These are phyloP conservation scores for Plodia interpunctella DNA, from an alignment of 1,140 invertebrate genomes.

Conservation along the genomic window DNA sequence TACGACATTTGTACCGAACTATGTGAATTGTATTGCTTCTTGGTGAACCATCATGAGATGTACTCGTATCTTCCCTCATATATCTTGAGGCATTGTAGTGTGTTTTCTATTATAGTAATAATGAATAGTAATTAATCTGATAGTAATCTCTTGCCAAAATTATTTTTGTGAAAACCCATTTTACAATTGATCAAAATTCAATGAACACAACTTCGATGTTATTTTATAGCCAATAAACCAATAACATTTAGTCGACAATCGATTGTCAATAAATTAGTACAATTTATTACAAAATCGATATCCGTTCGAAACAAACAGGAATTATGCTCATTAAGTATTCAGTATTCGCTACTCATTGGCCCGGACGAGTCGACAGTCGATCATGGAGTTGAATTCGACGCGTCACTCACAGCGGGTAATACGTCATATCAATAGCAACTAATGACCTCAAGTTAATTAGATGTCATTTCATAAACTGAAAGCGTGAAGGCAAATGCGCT, in stretches of 20 bases:
- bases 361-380: conserved; percentile 21
- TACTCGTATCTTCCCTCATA: no score
- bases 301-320: conserved; percentile 9
- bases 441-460: conserved; percentile 44
- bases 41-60: no score
- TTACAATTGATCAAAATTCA: not conserved
- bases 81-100: no score
- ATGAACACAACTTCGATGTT: not conserved
- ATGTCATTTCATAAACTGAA: conserved; percentile 42
- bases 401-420: conserved; percentile 19
- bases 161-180: no score
- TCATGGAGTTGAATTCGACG: conserved; percentile 15
- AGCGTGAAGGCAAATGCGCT: conserved; percentile 23
- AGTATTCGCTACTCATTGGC: conserved; percentile 12
- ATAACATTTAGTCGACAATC: not conserved
- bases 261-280: conserved; percentile 1
- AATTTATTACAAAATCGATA: conserved; percentile 5
- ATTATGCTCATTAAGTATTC: conserved; percentile 13
- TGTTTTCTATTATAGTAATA: no score
- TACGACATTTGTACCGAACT: conserved; percentile 4
- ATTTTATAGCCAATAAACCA: not conserved
- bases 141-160: no score
- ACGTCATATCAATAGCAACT: conserved; percentile 40
- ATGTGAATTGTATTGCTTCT: not conserved
- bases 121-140: no score